A percentile compares a stretch with the other conserved stretches of the same genome.
These are phyloP conservation scores for Erpobdella octoculata DNA, from an alignment of 2,888 invertebrate species.

Conservation along the genomic window DNA sequence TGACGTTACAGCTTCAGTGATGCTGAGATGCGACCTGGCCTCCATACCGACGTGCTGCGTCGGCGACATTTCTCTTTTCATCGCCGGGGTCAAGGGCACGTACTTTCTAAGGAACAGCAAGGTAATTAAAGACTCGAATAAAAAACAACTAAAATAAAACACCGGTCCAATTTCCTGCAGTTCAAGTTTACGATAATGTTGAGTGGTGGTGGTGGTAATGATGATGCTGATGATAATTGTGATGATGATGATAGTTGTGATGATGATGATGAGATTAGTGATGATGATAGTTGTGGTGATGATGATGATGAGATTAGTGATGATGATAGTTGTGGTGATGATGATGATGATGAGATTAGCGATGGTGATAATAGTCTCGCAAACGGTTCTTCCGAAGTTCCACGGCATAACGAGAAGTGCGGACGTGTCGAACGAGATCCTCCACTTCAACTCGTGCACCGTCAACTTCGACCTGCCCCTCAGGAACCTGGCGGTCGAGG, in stretches of 20 bases:
- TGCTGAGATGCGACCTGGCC: constrained; percentile 13
- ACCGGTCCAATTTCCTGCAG: too few species aligned
- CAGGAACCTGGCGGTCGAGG: neutral
- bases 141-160: too few species aligned
- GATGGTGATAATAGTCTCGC: neutral
- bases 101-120: constrained; percentile 14
- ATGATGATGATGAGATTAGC: constrained; percentile 3
- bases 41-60: neutral
- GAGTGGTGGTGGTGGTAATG: too few species aligned
- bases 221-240: too few species aligned
- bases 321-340: neutral
- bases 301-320: neutral
- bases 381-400: neutral
- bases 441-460: neutral
- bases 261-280: too few species aligned
- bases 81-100: constrained; percentile 14
- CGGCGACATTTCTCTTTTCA: neutral
- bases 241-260: too few species aligned
- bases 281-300: neutral
- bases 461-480: neutral
- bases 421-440: neutral
- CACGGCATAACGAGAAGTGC: neutral
- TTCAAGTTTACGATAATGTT: too few species aligned
- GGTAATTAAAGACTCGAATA: constrained; percentile 3
- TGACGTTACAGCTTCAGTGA: constrained; percentile 5